Evolutionary conservation across 1,140 invertebrate genomes (phyloP), one percentile per base, ranked within the genome.

Genomic region (Lasaia peninsularis): DNA sequence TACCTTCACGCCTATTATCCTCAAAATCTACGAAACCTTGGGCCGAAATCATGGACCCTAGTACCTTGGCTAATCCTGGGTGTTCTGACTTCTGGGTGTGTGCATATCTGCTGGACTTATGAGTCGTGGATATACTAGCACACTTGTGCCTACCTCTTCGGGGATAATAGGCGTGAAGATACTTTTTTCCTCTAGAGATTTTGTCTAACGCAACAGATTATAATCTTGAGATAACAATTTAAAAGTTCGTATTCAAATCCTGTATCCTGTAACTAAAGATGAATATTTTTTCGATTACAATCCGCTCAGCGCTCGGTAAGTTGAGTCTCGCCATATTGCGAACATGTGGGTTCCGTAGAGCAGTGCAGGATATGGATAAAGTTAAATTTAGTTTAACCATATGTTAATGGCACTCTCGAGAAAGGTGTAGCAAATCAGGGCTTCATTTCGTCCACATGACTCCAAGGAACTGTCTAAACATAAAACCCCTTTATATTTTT

Each of bases 251-350:
- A 40, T 40, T 40, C 16, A 40, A 40, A 40, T 40, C 37, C 37
- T 40, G 8, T 40, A 40, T 40, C 37, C 37, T 40, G 37, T 40
- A 40, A 40, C 37, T 40, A 40, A 40, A 40, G 37, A 40, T 40
- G 37, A 40, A 40, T 14, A 40, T 40, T 40, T 40, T 40, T 40
- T 40, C 37, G 37, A 9, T 18, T 10, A 14, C 37, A 18, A 40
- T 40, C 37, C 37, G 37, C 16, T 18, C 37, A 16, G 37, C 34
- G 34, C 37, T 10, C 37, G 16, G 37, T 40, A 40, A 40, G 37
- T 16, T 40, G 37, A 40, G 37, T 40, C 37, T 16, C 37, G 16
- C 37, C 37, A 40, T 40, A 40, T 40, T 40, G 37, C 37, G 37
- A 40, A 40, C 37, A 40, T 40, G 37, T 40, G 37, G 37, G 37